Base-by-base conservation (phyloP, 1,140 invertebrate genomes). In the Hylaeus anthracinus region DNA sequence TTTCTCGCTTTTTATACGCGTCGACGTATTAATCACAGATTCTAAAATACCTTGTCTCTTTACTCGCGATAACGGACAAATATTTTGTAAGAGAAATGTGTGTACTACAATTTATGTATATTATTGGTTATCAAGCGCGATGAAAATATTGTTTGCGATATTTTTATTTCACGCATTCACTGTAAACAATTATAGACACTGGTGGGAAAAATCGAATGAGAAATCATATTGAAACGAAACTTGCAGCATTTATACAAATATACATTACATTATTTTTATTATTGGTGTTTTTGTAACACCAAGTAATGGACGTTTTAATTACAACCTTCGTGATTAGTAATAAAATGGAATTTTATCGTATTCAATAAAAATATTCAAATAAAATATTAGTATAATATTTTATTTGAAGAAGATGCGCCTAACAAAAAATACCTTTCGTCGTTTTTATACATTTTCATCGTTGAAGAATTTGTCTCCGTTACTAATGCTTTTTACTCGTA, bases 21-120 rank as follows among this genome's bases (percentile, higher is more conserved):
- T 72, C 53, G n/a, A 58, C 15, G 45, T 74, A 74, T 69, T 77
- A 26, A 77, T 77, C 74, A 77, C 74, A 77, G 74, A 61, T 69
- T 69, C 3, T 56, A 10, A 39, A 60, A 51, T 60, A 69, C 56
- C n/a, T 39, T 67, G 37, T 67, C 41, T 41, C 14, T 61, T 73
- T 14, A n/a, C 55, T 76, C 12, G 26, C 60, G 51, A 61, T 26
- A 61, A 41, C 26, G 9, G 56, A 64, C 15, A n/a, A 51, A 41
- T 41, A 15, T 43, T 64, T 26, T 26, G 26, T 26, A 39, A 60
- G 15, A 37, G 37, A 45, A n/a, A 12, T 15, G 60, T 45, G 26
- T 45, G 26, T 3, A 6, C 41, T 61, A 71, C 12, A 2, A 37
- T 60, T 5, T 26, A 26, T 26, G 26, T 26, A 26, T 26, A 26